Evolutionary conservation across 2,888 invertebrate species (phyloP), one percentile per base, ranked within the genome.

Genomic region (Odontomyia ornata): DNA sequence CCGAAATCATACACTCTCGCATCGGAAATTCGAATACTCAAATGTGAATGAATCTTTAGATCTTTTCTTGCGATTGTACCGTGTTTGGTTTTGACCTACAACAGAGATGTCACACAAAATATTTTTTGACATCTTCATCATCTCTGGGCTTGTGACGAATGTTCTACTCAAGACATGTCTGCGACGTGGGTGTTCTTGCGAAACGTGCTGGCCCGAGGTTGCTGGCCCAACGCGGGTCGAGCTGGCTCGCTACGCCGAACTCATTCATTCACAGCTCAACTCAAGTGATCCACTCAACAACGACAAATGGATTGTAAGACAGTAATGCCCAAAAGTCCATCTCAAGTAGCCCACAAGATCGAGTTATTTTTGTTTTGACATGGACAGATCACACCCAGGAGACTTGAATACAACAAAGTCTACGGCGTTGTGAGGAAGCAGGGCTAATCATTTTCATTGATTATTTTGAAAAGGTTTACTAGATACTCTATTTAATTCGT

Each of bases 121-220:
- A 60, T 65, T 76, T n/a, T 79, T 79, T 79, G 79, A 79, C 73
- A 77, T 79, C 79, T 79, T 79, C 77, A 79, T 79, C 73, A 60
- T 72, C 69, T 71, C 52, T 28, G 21, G 25, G 18, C 62, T 25
- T 47, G 27, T 60, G 36, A 65, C 18, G 28, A 57, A 30, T 46
- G 25, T 27, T 71, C 23, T 25, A 47, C 5, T 30, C n/a, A 36
- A 36, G 36, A 3, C 3, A 36, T 5, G 36, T 36, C 36, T 3
- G 67, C 79, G 25, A 77, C 77, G 79, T 79, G 79, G 79, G 79
- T 77, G 79, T 77, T 76, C 77, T 43, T 75, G 52, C 72, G 11
- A 72, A 56, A 56, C 72, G 30, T 57, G 47, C 69, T 72, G 52
- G 57, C 36, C 36, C 13, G 60, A 21, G 21, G 3, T 5, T 1